These are phyloP conservation scores for Diabrotica virgifera DNA, from an alignment of 1,140 invertebrate genomes.

Conservation along the genomic window DNA sequence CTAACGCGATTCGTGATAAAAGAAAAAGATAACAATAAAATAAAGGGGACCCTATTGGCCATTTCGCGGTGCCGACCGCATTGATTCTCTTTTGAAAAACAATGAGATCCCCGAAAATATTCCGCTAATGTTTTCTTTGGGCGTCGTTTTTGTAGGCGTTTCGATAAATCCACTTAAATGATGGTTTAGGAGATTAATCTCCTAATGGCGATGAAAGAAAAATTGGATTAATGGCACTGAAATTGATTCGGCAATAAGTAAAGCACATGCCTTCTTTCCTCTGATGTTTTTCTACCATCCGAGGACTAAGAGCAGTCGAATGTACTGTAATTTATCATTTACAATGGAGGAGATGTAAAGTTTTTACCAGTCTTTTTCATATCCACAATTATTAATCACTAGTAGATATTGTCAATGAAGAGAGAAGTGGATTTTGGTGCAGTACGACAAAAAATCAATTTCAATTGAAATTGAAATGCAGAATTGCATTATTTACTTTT, in stretches of 20 bases:
- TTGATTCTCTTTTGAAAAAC: neutral
- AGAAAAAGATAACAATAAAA: too few relatives aligned
- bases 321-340: constrained; percentile 32
- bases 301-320: constrained; percentile 27
- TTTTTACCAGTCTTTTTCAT: constrained; percentile 24
- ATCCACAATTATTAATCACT: constrained; percentile 16
- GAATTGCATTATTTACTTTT: too few relatives aligned
- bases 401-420: constrained; percentile 10
- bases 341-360: constrained; percentile 29
- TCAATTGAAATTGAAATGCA: neutral
- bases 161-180: constrained; percentile 17
- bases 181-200: constrained; percentile 11
- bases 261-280: constrained; percentile 28
- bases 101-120: constrained; percentile 6
- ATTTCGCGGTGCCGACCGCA: too few relatives aligned
- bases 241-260: constrained; percentile 29
- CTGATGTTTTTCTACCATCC: constrained; percentile 27
- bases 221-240: constrained; percentile 25
- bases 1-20: too few relatives aligned
- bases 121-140: neutral
- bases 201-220: constrained; percentile 16
- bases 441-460: neutral
- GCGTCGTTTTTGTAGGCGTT: constrained; percentile 9
- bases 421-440: neutral
- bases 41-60: too few relatives aligned